phyloP scores from a whole-genome alignment of 1,140 invertebrate genomes.

The Dinothrombium tinctorium region DNA sequence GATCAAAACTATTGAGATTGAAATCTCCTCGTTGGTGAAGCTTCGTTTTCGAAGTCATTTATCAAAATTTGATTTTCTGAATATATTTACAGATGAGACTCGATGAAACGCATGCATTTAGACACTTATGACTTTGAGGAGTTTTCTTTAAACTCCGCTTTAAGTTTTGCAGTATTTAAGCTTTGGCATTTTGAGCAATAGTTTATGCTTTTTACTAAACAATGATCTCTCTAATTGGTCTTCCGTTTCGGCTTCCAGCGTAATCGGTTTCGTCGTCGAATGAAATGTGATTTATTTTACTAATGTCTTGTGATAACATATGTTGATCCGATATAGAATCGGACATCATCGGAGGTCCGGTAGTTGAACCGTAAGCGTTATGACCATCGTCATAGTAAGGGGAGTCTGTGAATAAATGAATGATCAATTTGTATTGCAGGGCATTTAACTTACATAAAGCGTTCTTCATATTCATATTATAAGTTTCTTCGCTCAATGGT shows the following conservation, averaged over 20 bases:
- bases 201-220: slow-evolving; percentile 43
- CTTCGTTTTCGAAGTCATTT: no score
- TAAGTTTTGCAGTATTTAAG: no score
- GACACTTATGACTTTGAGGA: no score
- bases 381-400: slow-evolving; percentile 75
- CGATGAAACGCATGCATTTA: no score
- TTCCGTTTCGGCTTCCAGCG: slow-evolving; percentile 32
- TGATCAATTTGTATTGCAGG: slow-evolving; percentile 10
- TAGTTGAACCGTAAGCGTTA: slow-evolving; percentile 74
- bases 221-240: slow-evolving; percentile 80
- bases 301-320: not conserved
- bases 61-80: no score
- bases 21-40: no score
- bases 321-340: slow-evolving; percentile 1
- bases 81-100: no score
- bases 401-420: slow-evolving; percentile 36
- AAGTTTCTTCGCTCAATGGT: slow-evolving; percentile 16
- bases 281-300: not conserved
- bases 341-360: slow-evolving; percentile 27
- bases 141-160: no score
- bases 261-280: slow-evolving; percentile 2
- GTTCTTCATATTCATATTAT: slow-evolving; percentile 17
- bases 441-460: slow-evolving; percentile 31
- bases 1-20: no score
- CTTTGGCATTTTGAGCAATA: no score